Conservation (phyloP, 2,888 invertebrate species). For the Synanthedon tipuliformis region DNA sequence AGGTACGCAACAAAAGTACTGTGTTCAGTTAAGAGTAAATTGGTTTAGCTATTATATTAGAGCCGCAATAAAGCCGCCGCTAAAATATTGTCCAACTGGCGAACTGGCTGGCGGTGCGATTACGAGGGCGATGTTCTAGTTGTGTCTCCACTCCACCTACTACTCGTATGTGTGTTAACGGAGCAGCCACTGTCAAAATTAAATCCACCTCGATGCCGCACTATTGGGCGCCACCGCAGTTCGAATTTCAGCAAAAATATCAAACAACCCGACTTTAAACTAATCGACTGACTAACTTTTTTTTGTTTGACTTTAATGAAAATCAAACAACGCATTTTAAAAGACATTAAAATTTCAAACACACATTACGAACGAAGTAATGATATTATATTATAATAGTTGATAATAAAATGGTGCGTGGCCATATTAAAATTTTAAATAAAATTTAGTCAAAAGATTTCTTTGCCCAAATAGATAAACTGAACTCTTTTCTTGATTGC, state of each 20-base stretch:
- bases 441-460: too few relatives aligned
- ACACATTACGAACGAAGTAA: too few relatives aligned
- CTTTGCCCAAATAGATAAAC: too few relatives aligned
- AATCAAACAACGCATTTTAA: too few relatives aligned
- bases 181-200: conserved; percentile 16
- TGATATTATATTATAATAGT: too few relatives aligned
- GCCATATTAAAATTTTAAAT: too few relatives aligned
- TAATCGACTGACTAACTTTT: too few relatives aligned
- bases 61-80: background rate
- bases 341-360: too few relatives aligned
- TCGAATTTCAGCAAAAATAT: background rate
- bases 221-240: background rate
- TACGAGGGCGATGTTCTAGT: conserved; percentile 19
- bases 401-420: too few relatives aligned
- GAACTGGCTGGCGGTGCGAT: conserved; percentile 3
- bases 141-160: conserved; percentile 3
- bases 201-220: conserved; percentile 2
- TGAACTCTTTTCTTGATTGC: too few relatives aligned
- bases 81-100: background rate
- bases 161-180: conserved; percentile 19
- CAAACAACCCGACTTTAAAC: too few relatives aligned
- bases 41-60: background rate
- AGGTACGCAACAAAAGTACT: background rate
- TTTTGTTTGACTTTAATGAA: too few relatives aligned
- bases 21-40: background rate